phyloP scores from a whole-genome alignment of 2,797 vertebrate genomes.

The Todus mexicanus region DNA sequence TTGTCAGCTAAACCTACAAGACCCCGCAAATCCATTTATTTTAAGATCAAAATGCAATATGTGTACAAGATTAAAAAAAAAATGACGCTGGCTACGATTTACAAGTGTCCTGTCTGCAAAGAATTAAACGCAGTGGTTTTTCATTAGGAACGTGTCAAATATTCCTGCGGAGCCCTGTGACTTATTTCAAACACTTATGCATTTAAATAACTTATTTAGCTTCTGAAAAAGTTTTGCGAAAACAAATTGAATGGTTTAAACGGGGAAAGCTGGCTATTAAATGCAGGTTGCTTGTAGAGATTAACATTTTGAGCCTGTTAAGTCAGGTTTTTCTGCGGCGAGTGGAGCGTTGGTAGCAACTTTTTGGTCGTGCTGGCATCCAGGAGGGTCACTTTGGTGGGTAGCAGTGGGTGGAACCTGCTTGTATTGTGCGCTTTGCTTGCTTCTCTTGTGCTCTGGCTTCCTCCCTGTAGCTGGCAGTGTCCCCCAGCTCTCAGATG shows the following conservation, averaged over 20 bases:
- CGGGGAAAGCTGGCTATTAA: constrained; percentile 30
- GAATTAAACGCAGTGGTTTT: constrained; percentile 56
- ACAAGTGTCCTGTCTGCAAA: constrained; percentile 39
- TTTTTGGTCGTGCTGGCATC: not conserved
- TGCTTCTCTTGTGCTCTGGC: not conserved
- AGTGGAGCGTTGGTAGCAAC: not conserved
- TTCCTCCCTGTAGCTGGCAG: not conserved
- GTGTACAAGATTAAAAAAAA: constrained; percentile 58
- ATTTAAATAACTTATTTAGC: constrained; percentile 77
- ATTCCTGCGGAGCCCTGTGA: constrained; percentile 48
- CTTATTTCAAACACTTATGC: constrained; percentile 70
- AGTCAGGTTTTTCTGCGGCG: not conserved
- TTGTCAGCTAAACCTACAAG: constrained; percentile 49
- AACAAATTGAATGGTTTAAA: constrained; percentile 54
- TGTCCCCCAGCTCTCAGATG: not conserved
- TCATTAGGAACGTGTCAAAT: constrained; percentile 69
- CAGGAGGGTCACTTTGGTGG: not conserved
- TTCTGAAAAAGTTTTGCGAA: constrained; percentile 35
- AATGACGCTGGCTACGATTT: constrained; percentile 51
- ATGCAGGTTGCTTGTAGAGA: not conserved
- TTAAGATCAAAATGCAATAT: constrained; percentile 59
- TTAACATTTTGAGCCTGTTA: not conserved
- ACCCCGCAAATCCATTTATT: constrained; percentile 31
- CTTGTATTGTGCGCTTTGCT: not conserved
- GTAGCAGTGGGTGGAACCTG: not conserved